Evolutionary conservation across 2,797 vertebrate species (phyloP).

Genomic region (Setipinna tenuifilis): DNA sequence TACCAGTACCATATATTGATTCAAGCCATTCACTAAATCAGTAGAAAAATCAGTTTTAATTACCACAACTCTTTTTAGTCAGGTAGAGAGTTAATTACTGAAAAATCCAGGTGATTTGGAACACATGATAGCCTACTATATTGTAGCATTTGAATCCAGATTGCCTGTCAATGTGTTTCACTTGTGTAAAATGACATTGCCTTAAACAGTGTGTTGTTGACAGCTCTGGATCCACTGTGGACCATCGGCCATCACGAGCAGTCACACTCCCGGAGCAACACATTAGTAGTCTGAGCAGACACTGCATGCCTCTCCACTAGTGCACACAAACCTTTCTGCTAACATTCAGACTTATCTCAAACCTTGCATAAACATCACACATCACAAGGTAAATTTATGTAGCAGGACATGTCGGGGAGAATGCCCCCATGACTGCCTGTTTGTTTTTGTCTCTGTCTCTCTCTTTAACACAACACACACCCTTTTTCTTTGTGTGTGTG

Average conservation of each 20-base stretch:
- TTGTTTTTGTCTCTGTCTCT: neutral
- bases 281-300: slow-evolving; percentile 13
- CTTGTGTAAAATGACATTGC: neutral
- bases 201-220: neutral
- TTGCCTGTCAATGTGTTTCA: no score
- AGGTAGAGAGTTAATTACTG: no score
- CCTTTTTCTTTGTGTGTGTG: neutral
- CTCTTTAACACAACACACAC: no score
- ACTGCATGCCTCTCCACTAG: neutral
- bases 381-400: neutral
- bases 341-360: neutral
- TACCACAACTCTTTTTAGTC: no score
- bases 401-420: neutral
- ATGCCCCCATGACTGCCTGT: neutral
- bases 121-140: no score
- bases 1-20: no score
- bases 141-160: no score
- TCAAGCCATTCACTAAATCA: no score
- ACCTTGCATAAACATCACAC: neutral
- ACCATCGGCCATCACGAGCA: neutral
- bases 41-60: no score
- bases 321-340: neutral
- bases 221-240: neutral
- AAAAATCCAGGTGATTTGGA: no score
- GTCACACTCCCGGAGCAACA: neutral